phyloP scores from a whole-genome alignment of 2,888 invertebrate genomes.

The Melolontha melolontha region DNA sequence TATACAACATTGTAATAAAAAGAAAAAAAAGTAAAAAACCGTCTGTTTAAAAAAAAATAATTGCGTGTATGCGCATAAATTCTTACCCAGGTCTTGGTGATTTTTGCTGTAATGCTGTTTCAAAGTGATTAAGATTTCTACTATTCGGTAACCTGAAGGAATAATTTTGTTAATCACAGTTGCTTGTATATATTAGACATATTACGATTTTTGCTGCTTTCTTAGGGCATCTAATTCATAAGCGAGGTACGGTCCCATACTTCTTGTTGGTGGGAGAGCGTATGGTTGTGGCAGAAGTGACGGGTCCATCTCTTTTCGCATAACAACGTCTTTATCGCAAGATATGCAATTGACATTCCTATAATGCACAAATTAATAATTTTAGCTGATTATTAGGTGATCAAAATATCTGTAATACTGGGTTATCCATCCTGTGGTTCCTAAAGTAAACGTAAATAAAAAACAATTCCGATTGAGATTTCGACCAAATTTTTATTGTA shows the following conservation, averaged over 20 bases:
- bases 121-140: constrained; percentile 57
- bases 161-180: neutral
- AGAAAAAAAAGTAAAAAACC: constrained; percentile 12
- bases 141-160: constrained; percentile 58
- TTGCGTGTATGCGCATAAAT: neutral
- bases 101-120: constrained; percentile 57
- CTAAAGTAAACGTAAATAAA: no score
- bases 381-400: neutral
- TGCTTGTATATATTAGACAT: neutral
- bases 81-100: constrained; percentile 40
- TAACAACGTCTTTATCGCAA: constrained; percentile 80
- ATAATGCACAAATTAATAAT: constrained; percentile 34
- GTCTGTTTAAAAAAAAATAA: neutral
- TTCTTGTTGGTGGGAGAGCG: constrained; percentile 70
- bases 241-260: constrained; percentile 78
- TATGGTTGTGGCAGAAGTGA: constrained; percentile 66
- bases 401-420: no score
- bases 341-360: constrained; percentile 82
- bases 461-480: no score
- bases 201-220: constrained; percentile 67
- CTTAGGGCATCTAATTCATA: constrained; percentile 75
- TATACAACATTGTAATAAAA: no score
- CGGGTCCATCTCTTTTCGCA: constrained; percentile 71
- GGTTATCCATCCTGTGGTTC: no score
- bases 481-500: no score